phyloP scores from a whole-genome alignment of 1,140 invertebrate genomes.

The Drosophila azteca region DNA sequence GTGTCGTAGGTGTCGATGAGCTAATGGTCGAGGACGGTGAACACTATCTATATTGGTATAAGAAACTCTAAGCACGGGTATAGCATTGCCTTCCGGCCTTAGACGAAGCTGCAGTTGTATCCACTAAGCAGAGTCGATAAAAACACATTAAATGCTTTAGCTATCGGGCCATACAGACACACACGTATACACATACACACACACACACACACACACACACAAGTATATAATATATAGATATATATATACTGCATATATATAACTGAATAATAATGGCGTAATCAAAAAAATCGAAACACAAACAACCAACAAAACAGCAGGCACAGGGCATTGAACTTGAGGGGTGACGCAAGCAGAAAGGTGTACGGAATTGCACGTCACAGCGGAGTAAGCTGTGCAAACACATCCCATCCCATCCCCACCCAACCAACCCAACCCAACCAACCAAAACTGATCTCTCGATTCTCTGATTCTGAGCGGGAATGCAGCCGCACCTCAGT shows the following conservation, averaged over 20 bases:
- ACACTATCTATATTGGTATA: slow-evolving; percentile 95
- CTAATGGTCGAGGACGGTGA: slow-evolving; percentile 92
- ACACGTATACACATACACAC: slow-evolving; percentile 20
- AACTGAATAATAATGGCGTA: slow-evolving; percentile 63
- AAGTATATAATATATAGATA: slow-evolving; percentile 13
- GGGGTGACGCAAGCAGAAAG: not conserved
- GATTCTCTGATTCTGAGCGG: slow-evolving; percentile 12
- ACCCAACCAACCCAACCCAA: not conserved
- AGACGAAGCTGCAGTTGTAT: slow-evolving; percentile 64
- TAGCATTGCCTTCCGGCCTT: slow-evolving; percentile 58
- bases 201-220: not conserved
- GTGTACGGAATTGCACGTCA: slow-evolving; percentile 7
- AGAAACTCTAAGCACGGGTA: slow-evolving; percentile 89
- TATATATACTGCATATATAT: slow-evolving; percentile 49
- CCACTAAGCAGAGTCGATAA: slow-evolving; percentile 44
- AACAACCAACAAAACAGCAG: slow-evolving; percentile 2
- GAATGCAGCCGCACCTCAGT: slow-evolving; percentile 39
- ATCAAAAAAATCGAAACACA: slow-evolving; percentile 52
- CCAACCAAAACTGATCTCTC: slow-evolving; percentile 46
- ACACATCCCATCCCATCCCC: not conserved
- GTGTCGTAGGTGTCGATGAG: slow-evolving; percentile 90
- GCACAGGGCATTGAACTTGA: not conserved
- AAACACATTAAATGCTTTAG: slow-evolving; percentile 35
- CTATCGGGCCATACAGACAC: slow-evolving; percentile 32
- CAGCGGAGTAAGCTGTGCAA: slow-evolving; percentile 2